Conservation (phyloP, 2,113 vertebrate species). For the Pachycephala philippinensis region DNA sequence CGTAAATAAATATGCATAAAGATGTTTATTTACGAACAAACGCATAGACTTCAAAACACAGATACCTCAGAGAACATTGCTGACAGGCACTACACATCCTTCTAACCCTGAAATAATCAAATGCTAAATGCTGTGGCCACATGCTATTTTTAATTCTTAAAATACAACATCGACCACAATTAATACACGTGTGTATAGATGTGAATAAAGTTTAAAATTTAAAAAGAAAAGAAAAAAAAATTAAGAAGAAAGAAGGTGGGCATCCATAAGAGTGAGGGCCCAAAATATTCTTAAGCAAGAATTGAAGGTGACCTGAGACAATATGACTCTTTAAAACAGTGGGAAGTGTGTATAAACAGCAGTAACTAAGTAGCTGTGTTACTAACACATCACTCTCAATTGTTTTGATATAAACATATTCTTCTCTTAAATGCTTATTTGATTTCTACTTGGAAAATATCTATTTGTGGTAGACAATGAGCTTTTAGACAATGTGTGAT, state of each 20-base stretch:
- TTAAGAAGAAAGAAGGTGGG: rapidly evolving
- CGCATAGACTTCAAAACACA: not conserved
- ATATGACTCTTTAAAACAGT: not conserved
- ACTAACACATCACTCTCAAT: not conserved
- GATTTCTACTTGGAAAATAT: constrained; percentile 5
- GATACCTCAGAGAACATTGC: not conserved
- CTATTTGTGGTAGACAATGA: not conserved
- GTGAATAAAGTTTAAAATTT: not conserved
- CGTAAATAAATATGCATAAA: not conserved
- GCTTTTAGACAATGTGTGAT: not conserved
- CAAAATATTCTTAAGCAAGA: not conserved
- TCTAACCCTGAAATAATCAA: not conserved
- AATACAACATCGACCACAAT: not conserved
- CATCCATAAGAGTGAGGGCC: not conserved
- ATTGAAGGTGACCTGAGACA: not conserved
- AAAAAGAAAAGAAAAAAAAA: not conserved
- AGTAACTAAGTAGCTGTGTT: not conserved
- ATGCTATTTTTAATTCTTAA: not conserved
- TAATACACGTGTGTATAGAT: rapidly evolving
- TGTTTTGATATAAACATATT: not conserved
- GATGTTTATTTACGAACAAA: not conserved
- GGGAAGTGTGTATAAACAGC: not conserved
- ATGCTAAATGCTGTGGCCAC: rapidly evolving
- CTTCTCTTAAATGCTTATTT: not conserved
- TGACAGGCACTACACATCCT: not conserved